Conservation (phyloP, 2,113 vertebrate genomes). For the Guaruba guarouba region DNA sequence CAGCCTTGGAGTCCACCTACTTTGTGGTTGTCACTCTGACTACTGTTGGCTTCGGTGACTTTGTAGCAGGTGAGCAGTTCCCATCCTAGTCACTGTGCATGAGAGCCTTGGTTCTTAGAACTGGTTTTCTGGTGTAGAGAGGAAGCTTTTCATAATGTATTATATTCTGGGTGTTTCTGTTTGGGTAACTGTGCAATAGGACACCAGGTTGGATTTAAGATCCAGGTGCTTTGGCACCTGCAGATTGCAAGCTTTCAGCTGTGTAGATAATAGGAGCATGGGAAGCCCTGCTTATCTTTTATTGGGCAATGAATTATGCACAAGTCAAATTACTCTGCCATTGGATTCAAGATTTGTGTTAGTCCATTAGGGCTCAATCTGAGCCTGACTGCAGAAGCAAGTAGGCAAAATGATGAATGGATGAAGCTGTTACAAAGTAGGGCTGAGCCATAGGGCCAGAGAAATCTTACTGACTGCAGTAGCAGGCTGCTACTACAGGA, state of each 20-base stretch:
- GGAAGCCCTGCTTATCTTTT: not conserved
- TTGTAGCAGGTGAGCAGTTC: conserved; percentile 88
- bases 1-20: conserved; percentile 92
- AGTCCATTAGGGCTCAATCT: not conserved
- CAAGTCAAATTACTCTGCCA: conserved; percentile 13
- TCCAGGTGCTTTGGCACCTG: not conserved
- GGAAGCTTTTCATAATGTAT: not conserved
- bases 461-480: not conserved
- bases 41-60: conserved; percentile 96
- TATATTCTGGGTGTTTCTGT: not conserved
- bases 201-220: not conserved
- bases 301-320: conserved; percentile 8
- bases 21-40: conserved; percentile 98
- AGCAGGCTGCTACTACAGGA: not conserved
- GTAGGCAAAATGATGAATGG: not conserved
- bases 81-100: not conserved
- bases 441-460: not conserved
- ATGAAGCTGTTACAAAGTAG: not conserved
- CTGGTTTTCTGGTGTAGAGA: not conserved
- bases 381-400: not conserved
- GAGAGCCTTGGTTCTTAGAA: not conserved
- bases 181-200: not conserved
- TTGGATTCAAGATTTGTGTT: not conserved
- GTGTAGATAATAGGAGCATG: not conserved
- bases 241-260: not conserved